Percentiles rank a stretch among this genome's conserved stretches.
Conservation (phyloP, 2,113 vertebrate species). For the Vireo altiloquus region DNA sequence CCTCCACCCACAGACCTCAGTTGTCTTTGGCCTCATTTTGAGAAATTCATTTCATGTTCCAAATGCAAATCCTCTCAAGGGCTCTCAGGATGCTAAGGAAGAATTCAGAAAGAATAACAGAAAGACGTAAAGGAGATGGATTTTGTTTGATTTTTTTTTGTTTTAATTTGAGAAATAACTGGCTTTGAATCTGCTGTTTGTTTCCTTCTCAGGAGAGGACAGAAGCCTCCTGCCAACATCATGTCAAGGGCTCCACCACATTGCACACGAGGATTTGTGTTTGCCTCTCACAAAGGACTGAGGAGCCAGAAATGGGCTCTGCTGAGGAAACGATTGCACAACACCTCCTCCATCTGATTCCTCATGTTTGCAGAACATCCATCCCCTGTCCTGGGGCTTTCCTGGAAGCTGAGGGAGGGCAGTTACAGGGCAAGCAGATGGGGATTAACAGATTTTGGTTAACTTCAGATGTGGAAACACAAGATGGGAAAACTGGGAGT, state of each 20-base stretch:
- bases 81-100: not conserved
- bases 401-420: not conserved
- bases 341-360: not conserved
- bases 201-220: not conserved
- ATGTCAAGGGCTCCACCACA: fast-evolving
- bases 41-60: not conserved
- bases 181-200: not conserved
- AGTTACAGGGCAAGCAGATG: not conserved
- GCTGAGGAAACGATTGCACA: not conserved
- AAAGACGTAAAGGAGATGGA: fast-evolving
- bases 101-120: not conserved
- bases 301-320: not conserved
- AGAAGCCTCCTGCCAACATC: not conserved
- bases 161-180: not conserved
- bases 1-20: not conserved
- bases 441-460: not conserved
- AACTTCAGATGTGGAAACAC: not conserved
- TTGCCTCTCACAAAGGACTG: not conserved
- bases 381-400: not conserved
- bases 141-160: not conserved
- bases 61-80: not conserved
- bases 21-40: not conserved
- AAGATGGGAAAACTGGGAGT: not conserved
- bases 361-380: not conserved
- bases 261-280: not conserved